Evolutionary conservation across 2,113 vertebrate genomes (phyloP).

Genomic region (Chaetodon auriga): DNA sequence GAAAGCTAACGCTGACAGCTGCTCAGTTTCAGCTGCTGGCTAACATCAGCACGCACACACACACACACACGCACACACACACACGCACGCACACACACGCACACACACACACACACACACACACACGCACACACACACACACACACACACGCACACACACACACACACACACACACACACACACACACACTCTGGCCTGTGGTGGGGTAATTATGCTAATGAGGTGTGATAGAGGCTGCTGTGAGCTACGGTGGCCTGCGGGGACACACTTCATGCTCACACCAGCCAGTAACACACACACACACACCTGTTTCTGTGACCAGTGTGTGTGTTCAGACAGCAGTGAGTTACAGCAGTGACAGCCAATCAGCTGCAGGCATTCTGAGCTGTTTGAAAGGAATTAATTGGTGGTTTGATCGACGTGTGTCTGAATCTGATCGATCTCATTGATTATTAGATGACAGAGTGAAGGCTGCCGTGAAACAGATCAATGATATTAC

Average conservation of each 20-base stretch:
- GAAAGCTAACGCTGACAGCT: slow-evolving; percentile 15
- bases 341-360: neutral
- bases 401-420: no score
- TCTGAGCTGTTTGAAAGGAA: no score
- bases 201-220: slow-evolving; percentile 25
- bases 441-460: no score
- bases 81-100: slow-evolving; percentile 6
- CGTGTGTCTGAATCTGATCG: no score
- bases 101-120: neutral
- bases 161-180: neutral
- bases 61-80: neutral
- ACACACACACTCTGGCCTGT: slow-evolving; percentile 4
- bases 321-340: neutral
- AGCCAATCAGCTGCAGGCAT: slow-evolving; percentile 16
- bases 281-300: slow-evolving; percentile 5
- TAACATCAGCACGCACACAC: neutral
- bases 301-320: neutral
- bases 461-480: no score
- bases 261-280: slow-evolving; percentile 17
- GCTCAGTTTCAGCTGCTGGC: slow-evolving; percentile 13
- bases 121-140: no score
- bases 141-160: slow-evolving; percentile 6
- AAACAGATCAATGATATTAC: no score
- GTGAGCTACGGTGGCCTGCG: slow-evolving; percentile 30
- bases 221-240: slow-evolving; percentile 9